These are phyloP conservation scores for Bradypodion pumilum DNA, from an alignment of 2,797 vertebrate genomes.

Conservation along the genomic window DNA sequence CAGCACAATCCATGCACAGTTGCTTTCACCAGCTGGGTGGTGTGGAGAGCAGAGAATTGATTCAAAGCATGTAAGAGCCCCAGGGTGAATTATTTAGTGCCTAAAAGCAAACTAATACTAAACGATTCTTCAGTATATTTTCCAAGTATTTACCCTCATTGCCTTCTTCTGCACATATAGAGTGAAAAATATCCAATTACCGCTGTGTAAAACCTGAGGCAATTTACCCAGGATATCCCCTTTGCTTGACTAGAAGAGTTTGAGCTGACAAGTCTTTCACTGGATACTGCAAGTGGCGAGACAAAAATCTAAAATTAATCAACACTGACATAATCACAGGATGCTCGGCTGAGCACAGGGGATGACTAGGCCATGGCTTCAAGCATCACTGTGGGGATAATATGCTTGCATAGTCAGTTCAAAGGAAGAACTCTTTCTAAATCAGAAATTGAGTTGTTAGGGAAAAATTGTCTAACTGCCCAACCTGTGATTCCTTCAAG, in stretches of 20 bases:
- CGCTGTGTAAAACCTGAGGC: background rate
- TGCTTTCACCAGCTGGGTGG: background rate
- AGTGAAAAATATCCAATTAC: background rate
- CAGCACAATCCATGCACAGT: background rate
- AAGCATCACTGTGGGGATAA: background rate
- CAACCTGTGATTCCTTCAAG: background rate
- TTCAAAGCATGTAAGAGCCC: background rate
- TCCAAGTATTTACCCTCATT: constrained; percentile 12
- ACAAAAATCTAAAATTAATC: constrained; percentile 26
- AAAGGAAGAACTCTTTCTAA: constrained; percentile 43
- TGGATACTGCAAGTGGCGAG: constrained; percentile 37
- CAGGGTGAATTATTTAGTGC: background rate
- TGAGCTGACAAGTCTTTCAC: background rate
- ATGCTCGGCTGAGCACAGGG: background rate
- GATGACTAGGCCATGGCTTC: constrained; percentile 29
- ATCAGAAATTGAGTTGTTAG: constrained; percentile 37
- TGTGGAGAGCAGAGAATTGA: background rate
- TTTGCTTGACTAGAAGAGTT: constrained; percentile 38
- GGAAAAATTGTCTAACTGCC: constrained; percentile 18
- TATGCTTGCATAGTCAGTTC: constrained; percentile 18
- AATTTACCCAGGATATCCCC: constrained; percentile 27
- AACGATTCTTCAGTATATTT: background rate
- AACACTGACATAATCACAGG: constrained; percentile 33
- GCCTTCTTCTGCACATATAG: constrained; percentile 5
- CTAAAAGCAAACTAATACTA: background rate